Percentiles rank a stretch among this genome's conserved stretches.
Evolutionary conservation across 2,888 invertebrate genomes (phyloP).

Genomic region (Nymphalis c-album): DNA sequence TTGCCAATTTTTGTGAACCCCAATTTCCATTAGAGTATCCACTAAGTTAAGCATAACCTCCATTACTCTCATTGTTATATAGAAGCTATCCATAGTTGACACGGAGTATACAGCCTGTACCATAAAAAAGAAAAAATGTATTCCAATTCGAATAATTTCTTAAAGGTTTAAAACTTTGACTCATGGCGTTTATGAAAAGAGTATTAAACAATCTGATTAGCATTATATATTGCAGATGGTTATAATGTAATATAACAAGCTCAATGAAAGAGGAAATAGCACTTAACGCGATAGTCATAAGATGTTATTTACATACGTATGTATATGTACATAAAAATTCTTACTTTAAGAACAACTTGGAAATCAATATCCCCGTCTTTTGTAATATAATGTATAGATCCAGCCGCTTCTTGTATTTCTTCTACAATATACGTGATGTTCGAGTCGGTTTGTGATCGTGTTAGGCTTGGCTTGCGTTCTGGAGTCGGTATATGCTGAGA

Average conservation of each 20-base stretch:
- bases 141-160: background rate
- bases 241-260: no score
- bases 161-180: no score
- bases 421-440: slow-evolving; percentile 94
- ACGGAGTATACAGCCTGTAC: slow-evolving; percentile 91
- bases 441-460: slow-evolving; percentile 94
- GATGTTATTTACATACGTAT: background rate
- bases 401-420: slow-evolving; percentile 93
- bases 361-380: slow-evolving; percentile 97
- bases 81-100: slow-evolving; percentile 90
- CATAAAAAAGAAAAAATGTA: slow-evolving; percentile 11
- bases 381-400: slow-evolving; percentile 95
- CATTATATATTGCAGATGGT: no score
- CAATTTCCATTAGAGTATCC: slow-evolving; percentile 94
- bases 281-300: no score
- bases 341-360: slow-evolving; percentile 91
- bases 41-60: slow-evolving; percentile 96
- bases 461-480: slow-evolving; percentile 87
- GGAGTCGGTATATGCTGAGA: slow-evolving; percentile 80
- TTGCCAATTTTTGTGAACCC: slow-evolving; percentile 85
- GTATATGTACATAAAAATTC: background rate
- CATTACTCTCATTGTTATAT: slow-evolving; percentile 93
- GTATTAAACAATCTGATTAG: no score
- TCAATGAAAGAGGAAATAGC: no score
- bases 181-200: no score